Evolutionary conservation across 2,113 vertebrate species (phyloP), one percentile per base, ranked within the genome.

Genomic region (Lutjanus erythropterus): DNA sequence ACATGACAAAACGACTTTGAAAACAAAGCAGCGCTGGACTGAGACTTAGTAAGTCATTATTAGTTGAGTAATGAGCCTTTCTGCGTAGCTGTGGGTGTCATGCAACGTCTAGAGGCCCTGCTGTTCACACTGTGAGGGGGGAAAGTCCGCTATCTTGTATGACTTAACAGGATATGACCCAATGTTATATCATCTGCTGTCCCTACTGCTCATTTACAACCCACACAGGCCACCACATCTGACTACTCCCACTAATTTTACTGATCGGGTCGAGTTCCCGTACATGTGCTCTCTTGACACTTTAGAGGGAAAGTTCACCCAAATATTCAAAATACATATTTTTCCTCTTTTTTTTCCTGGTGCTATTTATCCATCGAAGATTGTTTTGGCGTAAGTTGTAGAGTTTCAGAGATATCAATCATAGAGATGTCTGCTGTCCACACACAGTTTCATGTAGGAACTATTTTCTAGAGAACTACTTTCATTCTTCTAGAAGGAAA

Each of bases 131-230:
- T 42, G 71, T 70, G 35, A 69, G 75, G 61, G 67, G 87, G 86
- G 70, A 29, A 69, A 81, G 79, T 89, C 72, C 29, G 23, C 86
- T 93, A 93, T 92, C 86, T 86, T 62, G 66, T 75, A 85, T 87
- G 83, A 91, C 87, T 81, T 85, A 78, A 92, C 92, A 92, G 93
- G 94, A 94, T 90, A 87, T 93, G 93, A 94, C 85, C 89, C 75
- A 84, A 67, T 65, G 73, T 91, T 88, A 86, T 85, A 88, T 95
- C 93, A 94, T 92, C 70, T 72, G 72, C 83, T 81, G 83, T 90
- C 88, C 83, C 79, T 62, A 79, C 86, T 90, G 88, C 75, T 91
- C 84, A 79, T 85, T 79, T 71, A 80, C 76, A 83, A 66, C 71
- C 61, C 66, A 86, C 87, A 77, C 4, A 75, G 62, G 42, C 78